phyloP scores from a whole-genome alignment of 2,888 invertebrate genomes.

The Fragum sueziense region DNA sequence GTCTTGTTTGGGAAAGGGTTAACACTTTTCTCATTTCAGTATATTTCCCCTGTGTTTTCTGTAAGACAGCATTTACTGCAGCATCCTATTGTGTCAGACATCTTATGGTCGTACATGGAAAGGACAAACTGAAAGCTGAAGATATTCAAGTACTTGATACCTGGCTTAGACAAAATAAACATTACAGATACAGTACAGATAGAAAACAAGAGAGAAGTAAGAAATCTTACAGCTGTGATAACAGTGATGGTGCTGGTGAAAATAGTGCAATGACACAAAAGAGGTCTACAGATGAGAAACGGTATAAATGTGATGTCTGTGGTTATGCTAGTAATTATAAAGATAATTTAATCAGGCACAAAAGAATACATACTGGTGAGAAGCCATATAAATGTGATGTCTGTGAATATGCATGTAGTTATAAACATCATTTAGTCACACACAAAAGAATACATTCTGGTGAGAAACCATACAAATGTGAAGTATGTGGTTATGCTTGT shows the following conservation, averaged over 20 bases:
- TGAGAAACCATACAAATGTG: not conserved
- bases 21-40: slow-evolving; percentile 37
- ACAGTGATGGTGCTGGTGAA: not conserved
- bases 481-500: not conserved
- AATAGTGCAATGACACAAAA: too few relatives aligned
- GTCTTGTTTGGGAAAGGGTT: too few relatives aligned
- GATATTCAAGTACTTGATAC: slow-evolving; percentile 41
- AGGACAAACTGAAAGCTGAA: slow-evolving; percentile 25
- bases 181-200: slow-evolving; percentile 4
- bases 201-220: not conserved
- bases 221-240: not conserved
- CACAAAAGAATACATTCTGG: not conserved
- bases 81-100: slow-evolving; percentile 35
- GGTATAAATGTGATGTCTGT: too few relatives aligned
- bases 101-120: slow-evolving; percentile 23
- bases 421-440: not conserved
- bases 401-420: not conserved
- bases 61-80: slow-evolving; percentile 25
- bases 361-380: not conserved
- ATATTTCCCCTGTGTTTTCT: slow-evolving; percentile 44
- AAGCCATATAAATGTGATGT: not conserved
- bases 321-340: too few relatives aligned
- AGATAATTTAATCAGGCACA: too few relatives aligned
- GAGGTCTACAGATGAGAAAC: too few relatives aligned
- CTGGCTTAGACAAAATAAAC: slow-evolving; percentile 34